phyloP scores from a whole-genome alignment of 2,113 vertebrate genomes.

The Nycticryphes semicollaris region DNA sequence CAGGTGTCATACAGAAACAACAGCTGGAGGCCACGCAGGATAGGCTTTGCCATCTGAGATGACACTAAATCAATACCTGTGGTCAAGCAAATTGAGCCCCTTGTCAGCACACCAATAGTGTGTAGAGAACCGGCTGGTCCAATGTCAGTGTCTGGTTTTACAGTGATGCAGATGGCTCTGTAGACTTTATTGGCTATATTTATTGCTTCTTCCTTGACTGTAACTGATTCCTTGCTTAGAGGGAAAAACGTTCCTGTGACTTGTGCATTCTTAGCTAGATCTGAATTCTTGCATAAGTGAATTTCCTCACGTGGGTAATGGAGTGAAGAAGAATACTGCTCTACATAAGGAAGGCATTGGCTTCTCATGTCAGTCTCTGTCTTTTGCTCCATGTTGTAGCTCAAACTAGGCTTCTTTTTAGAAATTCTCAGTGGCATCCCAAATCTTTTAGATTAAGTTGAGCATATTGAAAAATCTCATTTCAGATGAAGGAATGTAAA shows the following conservation, averaged over 20 bases:
- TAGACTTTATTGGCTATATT: background rate
- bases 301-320: background rate
- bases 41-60: background rate
- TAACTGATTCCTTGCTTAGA: background rate
- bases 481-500: background rate
- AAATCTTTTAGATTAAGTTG: background rate
- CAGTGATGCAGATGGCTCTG: background rate
- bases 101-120: background rate
- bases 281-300: background rate
- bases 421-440: background rate
- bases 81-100: background rate
- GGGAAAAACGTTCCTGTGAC: background rate
- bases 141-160: background rate
- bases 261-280: rapidly evolving
- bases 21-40: background rate
- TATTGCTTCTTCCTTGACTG: background rate
- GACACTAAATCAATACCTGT: background rate
- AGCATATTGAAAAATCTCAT: background rate
- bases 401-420: background rate
- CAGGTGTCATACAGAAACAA: background rate
- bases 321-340: background rate
- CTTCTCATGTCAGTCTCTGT: background rate
- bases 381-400: background rate
- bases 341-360: background rate
- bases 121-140: background rate